Evolutionary conservation across 2,888 invertebrate species (phyloP).

Genomic region (Eurytoma californica): DNA sequence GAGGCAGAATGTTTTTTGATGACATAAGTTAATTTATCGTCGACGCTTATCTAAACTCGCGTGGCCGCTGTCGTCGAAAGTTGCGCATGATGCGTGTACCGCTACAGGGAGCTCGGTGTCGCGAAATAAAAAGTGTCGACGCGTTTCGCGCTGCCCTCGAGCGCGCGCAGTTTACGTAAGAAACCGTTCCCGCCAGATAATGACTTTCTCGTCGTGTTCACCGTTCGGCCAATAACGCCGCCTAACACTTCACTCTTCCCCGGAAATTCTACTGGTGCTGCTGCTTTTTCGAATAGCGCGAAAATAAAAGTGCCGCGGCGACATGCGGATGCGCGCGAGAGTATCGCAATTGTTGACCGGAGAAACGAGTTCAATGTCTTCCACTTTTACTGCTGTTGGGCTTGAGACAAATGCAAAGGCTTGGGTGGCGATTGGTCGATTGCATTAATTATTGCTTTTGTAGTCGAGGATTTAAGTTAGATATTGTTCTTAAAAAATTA

Average conservation of each 20-base stretch:
- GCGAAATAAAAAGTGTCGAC: neutral
- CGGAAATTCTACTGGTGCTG: neutral
- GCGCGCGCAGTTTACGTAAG: constrained; percentile 8
- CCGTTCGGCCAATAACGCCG: constrained; percentile 7
- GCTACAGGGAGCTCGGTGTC: neutral
- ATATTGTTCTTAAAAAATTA: no score
- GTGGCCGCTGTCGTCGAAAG: neutral
- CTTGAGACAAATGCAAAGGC: no score
- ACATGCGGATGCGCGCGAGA: neutral
- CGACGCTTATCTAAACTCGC: neutral
- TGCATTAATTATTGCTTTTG: no score
- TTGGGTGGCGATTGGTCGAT: no score
- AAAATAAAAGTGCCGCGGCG: neutral
- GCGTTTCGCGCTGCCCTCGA: neutral
- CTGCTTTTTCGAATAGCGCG: neutral
- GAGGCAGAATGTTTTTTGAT: neutral
- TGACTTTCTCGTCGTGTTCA: constrained; percentile 37
- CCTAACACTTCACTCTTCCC: neutral
- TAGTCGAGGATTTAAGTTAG: no score
- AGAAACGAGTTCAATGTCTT: neutral
- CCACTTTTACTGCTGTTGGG: no score
- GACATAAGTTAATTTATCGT: neutral
- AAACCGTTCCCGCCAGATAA: neutral
- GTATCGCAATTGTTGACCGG: neutral
- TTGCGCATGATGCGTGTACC: neutral